A percentile compares a stretch with the other conserved stretches of the same genome.
phyloP scores from a whole-genome alignment of 2,888 invertebrate genomes.

The Phlogophora meticulosa region DNA sequence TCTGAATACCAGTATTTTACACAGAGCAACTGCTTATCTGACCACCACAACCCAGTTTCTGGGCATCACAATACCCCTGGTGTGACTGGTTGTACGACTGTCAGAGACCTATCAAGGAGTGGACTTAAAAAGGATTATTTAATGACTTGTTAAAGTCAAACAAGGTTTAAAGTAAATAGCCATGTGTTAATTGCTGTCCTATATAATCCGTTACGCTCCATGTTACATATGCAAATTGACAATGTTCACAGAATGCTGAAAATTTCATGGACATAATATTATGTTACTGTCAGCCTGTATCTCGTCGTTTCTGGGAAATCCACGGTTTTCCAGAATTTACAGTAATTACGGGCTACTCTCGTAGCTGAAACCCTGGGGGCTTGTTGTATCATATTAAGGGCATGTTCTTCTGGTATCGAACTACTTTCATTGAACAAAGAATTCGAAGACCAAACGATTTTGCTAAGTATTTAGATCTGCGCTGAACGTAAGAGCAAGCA shows the following conservation, averaged over 20 bases:
- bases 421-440: not conserved
- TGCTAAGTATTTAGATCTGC: not conserved
- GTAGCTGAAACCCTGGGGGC: not conserved
- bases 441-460: not conserved
- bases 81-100: too few species aligned
- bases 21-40: too few species aligned
- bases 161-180: slow-evolving; percentile 1
- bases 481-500: not conserved
- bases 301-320: slow-evolving; percentile 10
- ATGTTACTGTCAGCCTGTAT: not conserved
- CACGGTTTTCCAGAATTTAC: not conserved
- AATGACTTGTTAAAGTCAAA: not conserved
- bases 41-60: too few species aligned
- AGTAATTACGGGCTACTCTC: not conserved
- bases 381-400: not conserved
- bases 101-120: too few species aligned
- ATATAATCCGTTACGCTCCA: slow-evolving; percentile 6
- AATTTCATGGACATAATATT: slow-evolving; percentile 16
- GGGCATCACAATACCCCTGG: too few species aligned
- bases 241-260: slow-evolving; percentile 19
- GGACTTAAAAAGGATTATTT: not conserved
- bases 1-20: too few species aligned
- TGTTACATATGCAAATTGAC: slow-evolving; percentile 41
- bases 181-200: slow-evolving; percentile 5
- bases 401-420: not conserved